phyloP scores from a whole-genome alignment of 2,888 invertebrate genomes.

The Creontiades dilutus region DNA sequence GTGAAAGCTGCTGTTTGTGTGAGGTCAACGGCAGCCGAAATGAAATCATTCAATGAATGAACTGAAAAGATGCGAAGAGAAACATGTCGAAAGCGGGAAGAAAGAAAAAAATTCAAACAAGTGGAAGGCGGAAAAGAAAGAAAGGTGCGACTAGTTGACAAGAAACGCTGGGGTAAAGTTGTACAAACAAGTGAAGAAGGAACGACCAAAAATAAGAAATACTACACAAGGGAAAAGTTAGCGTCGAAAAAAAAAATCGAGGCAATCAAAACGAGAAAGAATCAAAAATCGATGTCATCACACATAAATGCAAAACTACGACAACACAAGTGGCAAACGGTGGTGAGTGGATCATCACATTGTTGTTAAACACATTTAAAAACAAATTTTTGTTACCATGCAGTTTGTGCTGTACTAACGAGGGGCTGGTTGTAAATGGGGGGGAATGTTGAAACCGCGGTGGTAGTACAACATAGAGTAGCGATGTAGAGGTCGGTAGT shows the following conservation, averaged over 20 bases:
- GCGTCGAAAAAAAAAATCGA: not conserved
- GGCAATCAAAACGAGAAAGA: not conserved
- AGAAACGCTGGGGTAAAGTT: not conserved
- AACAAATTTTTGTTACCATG: not conserved
- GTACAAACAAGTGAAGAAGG: not conserved
- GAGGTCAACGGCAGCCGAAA: too few species aligned
- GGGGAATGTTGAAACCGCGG: not conserved
- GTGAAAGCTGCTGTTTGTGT: not conserved
- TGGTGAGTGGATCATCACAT: not conserved
- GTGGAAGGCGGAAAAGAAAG: not conserved
- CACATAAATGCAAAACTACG: conserved; percentile 41
- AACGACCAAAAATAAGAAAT: not conserved
- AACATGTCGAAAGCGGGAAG: not conserved
- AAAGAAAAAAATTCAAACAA: not conserved
- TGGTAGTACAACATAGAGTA: not conserved
- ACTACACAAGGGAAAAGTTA: not conserved
- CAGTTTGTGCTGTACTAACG: not conserved
- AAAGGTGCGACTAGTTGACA: not conserved
- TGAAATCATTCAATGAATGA: not conserved
- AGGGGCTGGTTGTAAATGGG: not conserved
- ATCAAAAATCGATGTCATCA: not conserved
- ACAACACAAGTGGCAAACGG: conserved; percentile 20
- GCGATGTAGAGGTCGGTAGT: not conserved
- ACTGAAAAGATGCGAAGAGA: not conserved
- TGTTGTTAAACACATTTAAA: not conserved